Percentiles rank a stretch among this genome's conserved stretches.
phyloP scores from a whole-genome alignment of 2,888 invertebrate genomes.

The Gonocerus acuteangulatus region DNA sequence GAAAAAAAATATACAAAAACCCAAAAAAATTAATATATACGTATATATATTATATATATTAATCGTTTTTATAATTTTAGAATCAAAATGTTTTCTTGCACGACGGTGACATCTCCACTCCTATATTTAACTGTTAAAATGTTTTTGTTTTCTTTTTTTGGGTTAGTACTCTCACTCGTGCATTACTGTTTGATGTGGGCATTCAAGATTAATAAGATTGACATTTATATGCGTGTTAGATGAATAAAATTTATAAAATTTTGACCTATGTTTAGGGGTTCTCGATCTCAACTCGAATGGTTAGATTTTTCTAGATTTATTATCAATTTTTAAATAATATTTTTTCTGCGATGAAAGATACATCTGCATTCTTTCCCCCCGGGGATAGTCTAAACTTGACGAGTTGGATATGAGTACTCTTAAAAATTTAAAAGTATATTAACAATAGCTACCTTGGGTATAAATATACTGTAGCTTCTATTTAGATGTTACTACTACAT shows the following conservation, averaged over 20 bases:
- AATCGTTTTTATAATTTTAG: conserved; percentile 8
- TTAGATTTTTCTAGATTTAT: too few relatives aligned
- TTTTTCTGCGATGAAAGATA: too few relatives aligned
- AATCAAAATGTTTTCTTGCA: conserved; percentile 22
- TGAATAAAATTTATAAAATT: neutral
- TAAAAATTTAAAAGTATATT: conserved; percentile 2
- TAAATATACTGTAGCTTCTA: conserved; percentile 29
- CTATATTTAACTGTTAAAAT: conserved; percentile 8
- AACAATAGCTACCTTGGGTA: conserved; percentile 19
- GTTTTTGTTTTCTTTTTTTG: conserved; percentile 7
- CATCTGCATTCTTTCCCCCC: too few relatives aligned
- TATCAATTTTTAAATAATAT: too few relatives aligned
- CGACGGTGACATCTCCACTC: conserved; percentile 17
- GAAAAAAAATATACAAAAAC: neutral
- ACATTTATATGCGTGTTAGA: conserved; percentile 16
- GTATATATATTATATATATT: neutral
- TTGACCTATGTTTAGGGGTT: neutral
- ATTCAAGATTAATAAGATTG: conserved; percentile 22
- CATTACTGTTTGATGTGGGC: conserved; percentile 28
- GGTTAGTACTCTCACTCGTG: conserved; percentile 17
- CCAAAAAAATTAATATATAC: neutral
- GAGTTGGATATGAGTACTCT: conserved; percentile 16
- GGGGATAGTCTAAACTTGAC: too few relatives aligned
- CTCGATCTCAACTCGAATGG: neutral
- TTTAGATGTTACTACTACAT: conserved; percentile 35